These are phyloP conservation scores for Calidris pugnax DNA, from an alignment of 2,113 vertebrate genomes.

Conservation along the genomic window DNA sequence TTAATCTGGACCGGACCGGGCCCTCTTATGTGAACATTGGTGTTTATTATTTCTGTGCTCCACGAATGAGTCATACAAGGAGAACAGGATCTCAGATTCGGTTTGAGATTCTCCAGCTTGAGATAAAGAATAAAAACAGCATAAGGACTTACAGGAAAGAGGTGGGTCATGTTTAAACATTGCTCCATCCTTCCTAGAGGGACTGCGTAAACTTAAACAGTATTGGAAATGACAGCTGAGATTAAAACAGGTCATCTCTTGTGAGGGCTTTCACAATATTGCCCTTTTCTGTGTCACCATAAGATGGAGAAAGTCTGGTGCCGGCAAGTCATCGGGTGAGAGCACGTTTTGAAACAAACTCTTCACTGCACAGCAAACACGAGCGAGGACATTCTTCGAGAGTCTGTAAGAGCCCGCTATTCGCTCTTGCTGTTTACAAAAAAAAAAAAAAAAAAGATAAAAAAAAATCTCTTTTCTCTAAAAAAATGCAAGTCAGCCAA, in stretches of 20 bases:
- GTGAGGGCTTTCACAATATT: conserved; percentile 40
- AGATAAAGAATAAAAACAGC: not conserved
- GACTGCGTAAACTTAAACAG: not conserved
- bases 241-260: conserved; percentile 30
- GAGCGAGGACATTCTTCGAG: not conserved
- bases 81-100: not conserved
- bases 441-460: not conserved
- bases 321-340: not conserved
- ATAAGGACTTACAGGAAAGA: not conserved
- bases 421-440: not conserved
- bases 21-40: not conserved
- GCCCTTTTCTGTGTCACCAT: not conserved
- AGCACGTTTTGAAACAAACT: not conserved
- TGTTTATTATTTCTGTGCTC: not conserved
- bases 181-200: conserved; percentile 54
- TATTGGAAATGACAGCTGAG: conserved; percentile 9
- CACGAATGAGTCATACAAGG: not conserved
- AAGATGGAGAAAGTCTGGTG: not conserved
- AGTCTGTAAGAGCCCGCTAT: not conserved
- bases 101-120: conserved; percentile 6
- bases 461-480: not conserved
- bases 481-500: not conserved
- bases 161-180: not conserved
- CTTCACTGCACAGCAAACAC: not conserved
- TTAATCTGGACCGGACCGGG: fast-evolving